phyloP scores from a whole-genome alignment of 2,113 vertebrate species.

The Antigone vipio region DNA sequence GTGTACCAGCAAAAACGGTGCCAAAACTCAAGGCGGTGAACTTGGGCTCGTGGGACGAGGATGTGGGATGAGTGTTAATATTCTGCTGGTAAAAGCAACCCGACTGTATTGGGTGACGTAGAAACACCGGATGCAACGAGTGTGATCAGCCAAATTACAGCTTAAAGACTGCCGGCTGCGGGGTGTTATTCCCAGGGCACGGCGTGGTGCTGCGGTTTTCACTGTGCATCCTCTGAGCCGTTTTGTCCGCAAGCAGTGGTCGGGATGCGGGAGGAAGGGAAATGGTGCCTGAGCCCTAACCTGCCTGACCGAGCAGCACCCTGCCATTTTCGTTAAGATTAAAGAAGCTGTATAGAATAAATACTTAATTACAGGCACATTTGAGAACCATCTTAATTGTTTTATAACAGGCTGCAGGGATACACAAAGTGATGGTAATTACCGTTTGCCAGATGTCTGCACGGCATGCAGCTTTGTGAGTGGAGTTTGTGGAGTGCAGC shows the following conservation, averaged over 20 bases:
- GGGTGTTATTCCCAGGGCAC: neutral
- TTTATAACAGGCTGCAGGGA: conserved; percentile 65
- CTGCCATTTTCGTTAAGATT: neutral
- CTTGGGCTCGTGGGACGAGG: neutral
- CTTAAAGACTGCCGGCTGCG: fast-evolving
- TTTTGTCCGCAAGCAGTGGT: neutral
- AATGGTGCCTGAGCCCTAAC: fast-evolving
- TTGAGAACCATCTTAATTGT: conserved; percentile 42
- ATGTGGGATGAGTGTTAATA: neutral
- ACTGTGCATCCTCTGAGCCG: neutral
- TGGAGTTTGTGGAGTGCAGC: neutral
- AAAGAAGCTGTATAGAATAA: neutral
- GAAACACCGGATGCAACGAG: neutral
- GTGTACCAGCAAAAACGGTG: fast-evolving
- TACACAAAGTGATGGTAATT: conserved; percentile 62
- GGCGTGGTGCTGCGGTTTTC: neutral
- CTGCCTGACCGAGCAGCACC: neutral
- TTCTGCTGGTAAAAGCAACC: neutral
- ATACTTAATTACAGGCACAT: neutral
- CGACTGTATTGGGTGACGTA: neutral
- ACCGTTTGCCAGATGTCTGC: neutral
- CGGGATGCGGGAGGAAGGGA: neutral
- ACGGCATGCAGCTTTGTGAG: neutral
- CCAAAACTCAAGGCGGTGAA: fast-evolving
- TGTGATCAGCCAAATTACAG: neutral